Evolutionary conservation across 2,113 vertebrate species (phyloP), one percentile per base, ranked within the genome.

Genomic region (Blennius ocellaris): DNA sequence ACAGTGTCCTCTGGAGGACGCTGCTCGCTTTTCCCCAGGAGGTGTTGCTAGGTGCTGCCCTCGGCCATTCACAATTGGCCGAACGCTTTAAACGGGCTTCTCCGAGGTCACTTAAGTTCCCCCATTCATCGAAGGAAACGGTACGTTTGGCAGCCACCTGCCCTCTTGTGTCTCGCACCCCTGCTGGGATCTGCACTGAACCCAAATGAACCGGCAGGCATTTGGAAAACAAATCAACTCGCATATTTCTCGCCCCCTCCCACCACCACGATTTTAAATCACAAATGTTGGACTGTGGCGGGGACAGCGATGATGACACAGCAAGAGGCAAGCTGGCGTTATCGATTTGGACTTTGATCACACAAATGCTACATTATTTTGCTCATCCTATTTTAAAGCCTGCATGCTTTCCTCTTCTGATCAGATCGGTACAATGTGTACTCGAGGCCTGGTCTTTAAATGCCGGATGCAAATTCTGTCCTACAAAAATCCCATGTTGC

Each of bases 171-270:
- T 86, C 85, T 86, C 47, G 69, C 78, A 79, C 78, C 73, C 88
- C 88, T 82, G 85, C 86, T 87, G 86, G 41, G 83, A 67, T 77
- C 76, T 30, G 58, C 5, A 11, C 69, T 81, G 81, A 83, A 88
- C 80, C 65, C 76, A 38, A 6, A 63, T 85, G 67, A 87, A 86
- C 83, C 79, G 58, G 73, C 30, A 0, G 65, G 67, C 56, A 67
- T 68, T 71, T 38, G 43, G 55, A 40, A 68, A 79, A 79, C 58
- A 79, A 80, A 81, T 2, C 64, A 54, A 56, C 56, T 2, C 3
- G 6, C 41, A 11, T 11, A 15, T 39, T 61, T 67, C 47, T 38
- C 47, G 21, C 21, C 21, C 2, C 21, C 21, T 4, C 21, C 21
- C 21, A 2, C 2, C 21, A 30, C 21, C 21, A 30, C 7, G 12